Evolutionary conservation across 2,113 vertebrate species (phyloP).

Genomic region (Tetraodon nigroviridis): DNA sequence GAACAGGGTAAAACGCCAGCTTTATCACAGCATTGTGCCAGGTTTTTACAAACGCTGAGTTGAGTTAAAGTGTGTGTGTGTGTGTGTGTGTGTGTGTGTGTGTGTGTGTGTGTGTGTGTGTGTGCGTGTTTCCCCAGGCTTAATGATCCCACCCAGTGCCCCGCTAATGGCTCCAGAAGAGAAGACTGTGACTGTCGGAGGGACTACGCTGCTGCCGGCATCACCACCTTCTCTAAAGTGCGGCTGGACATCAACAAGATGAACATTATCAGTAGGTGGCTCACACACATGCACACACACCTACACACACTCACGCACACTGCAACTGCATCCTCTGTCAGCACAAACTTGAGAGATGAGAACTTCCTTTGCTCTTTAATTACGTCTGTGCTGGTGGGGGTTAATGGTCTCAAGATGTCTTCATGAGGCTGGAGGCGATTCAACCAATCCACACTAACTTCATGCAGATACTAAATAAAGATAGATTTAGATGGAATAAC

Average conservation of each 20-base stretch:
- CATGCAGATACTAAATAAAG: constrained; percentile 34
- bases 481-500: neutral
- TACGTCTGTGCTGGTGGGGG: constrained; percentile 49
- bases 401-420: constrained; percentile 79
- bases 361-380: constrained; percentile 58
- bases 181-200: constrained; percentile 89
- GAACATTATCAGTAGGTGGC: constrained; percentile 91
- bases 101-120: constrained; percentile 20
- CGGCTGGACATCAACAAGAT: constrained; percentile 87
- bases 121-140: constrained; percentile 76
- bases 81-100: constrained; percentile 14
- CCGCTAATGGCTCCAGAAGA: constrained; percentile 84
- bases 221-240: constrained; percentile 90
- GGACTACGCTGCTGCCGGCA: constrained; percentile 88
- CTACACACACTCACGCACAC: constrained; percentile 16
- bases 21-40: constrained; percentile 9
- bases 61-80: constrained; percentile 11
- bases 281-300: constrained; percentile 18
- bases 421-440: constrained; percentile 47
- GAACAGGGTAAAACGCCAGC: constrained; percentile 19
- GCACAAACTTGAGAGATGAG: constrained; percentile 43
- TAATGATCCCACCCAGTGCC: constrained; percentile 92
- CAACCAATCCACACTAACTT: constrained; percentile 45
- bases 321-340: constrained; percentile 32
- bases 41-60: neutral